phyloP scores from a whole-genome alignment of 2,888 invertebrate species.

The Neocrepidodera transversa region DNA sequence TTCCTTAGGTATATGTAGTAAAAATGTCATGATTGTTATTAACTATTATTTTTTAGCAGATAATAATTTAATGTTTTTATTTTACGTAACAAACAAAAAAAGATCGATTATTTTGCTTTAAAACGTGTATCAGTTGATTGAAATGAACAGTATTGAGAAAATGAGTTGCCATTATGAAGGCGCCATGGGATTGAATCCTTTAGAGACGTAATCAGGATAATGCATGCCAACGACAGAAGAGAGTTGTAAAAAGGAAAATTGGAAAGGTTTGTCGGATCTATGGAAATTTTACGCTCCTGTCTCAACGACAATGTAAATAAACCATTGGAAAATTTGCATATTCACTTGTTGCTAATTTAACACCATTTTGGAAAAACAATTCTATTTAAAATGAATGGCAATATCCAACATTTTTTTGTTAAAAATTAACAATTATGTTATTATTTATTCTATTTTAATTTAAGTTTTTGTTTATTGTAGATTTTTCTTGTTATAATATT shows the following conservation, averaged over 20 bases:
- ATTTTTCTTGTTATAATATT: too few relatives aligned
- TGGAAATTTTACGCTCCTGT: conserved; percentile 47
- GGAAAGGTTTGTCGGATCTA: conserved; percentile 50
- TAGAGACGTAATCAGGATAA: conserved; percentile 48
- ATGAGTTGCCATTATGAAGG: conserved; percentile 25
- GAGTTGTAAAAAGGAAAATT: conserved; percentile 47
- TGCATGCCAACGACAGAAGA: conserved; percentile 42
- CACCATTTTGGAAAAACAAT: too few relatives aligned
- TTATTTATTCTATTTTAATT: too few relatives aligned
- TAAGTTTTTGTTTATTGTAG: too few relatives aligned
- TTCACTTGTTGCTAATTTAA: conserved; percentile 6
- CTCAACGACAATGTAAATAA: conserved; percentile 27
- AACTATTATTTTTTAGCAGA: too few relatives aligned
- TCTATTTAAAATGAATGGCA: too few relatives aligned
- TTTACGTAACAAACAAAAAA: background rate
- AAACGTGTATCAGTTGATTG: conserved; percentile 18
- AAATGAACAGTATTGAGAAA: conserved; percentile 25
- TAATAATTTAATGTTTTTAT: too few relatives aligned
- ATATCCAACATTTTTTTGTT: too few relatives aligned
- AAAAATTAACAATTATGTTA: too few relatives aligned
- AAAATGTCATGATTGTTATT: too few relatives aligned
- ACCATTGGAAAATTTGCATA: conserved; percentile 21
- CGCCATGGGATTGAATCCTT: conserved; percentile 32
- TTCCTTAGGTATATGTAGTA: too few relatives aligned
- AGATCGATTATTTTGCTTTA: conserved; percentile 1